Percentiles rank a stretch among this genome's conserved stretches.
Conservation (phyloP, 1,140 invertebrate species). For the Formica exsecta region DNA sequence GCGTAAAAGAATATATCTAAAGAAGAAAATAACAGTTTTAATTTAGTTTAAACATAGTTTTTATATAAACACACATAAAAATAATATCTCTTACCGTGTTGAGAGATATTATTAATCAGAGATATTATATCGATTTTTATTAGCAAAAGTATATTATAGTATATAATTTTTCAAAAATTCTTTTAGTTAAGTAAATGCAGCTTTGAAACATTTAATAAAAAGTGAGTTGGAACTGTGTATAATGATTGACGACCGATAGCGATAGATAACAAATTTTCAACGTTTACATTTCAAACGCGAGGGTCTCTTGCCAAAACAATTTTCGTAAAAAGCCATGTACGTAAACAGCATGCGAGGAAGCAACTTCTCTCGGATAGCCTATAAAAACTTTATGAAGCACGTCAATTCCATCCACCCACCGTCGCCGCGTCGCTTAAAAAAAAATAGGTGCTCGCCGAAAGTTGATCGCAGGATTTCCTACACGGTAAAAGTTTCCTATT, state of each 20-base stretch:
- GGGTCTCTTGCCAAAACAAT: constrained; percentile 51
- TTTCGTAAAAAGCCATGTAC: constrained; percentile 62
- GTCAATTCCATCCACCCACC: constrained; percentile 53
- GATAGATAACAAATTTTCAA: constrained; percentile 38
- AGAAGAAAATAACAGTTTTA: neutral
- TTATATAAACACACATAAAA: neutral
- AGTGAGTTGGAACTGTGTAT: neutral
- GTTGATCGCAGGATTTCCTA: constrained; percentile 67
- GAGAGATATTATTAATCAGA: neutral
- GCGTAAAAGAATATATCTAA: neutral
- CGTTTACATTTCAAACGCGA: constrained; percentile 26
- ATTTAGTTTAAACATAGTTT: neutral
- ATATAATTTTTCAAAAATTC: neutral
- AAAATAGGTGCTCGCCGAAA: constrained; percentile 53
- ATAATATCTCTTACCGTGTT: constrained; percentile 13
- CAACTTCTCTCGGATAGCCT: constrained; percentile 13
- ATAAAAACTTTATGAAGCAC: constrained; percentile 63
- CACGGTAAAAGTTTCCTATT: constrained; percentile 71
- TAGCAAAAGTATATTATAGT: no score
- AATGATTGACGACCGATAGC: constrained; percentile 17
- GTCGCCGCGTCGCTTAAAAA: constrained; percentile 26
- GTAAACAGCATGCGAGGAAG: constrained; percentile 51
- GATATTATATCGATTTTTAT: no score
- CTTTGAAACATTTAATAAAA: neutral
- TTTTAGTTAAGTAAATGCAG: neutral